Base-by-base conservation (phyloP, 1,140 invertebrate species). In the Araneus ventricosus region DNA sequence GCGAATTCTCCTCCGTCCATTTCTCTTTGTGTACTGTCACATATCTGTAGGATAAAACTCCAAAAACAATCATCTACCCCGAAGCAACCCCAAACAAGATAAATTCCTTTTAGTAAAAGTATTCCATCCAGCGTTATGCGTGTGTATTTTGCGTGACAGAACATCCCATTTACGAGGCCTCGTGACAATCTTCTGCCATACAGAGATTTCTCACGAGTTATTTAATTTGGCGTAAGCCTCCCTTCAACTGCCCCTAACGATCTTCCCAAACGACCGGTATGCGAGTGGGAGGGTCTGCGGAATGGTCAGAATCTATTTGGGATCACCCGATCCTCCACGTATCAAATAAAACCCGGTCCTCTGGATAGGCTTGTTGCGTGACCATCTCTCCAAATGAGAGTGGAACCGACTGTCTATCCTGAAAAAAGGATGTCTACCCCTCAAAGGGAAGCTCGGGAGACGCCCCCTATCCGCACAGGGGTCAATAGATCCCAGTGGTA, bases 251-350 rank as follows among this genome's bases (percentile, higher is more conserved):
- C 82, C 80, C 89, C 63, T 90, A 85, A 92, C 90, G 90, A 92
- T 70, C 75, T 34, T 91, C 90, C 90, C 79, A 90, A 90, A 90
- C 45, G 70, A 80, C 61, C 61, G 37, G 82, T 61, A 27, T 52
- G 70, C 30, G 79, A 84, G 89, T 82, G 79, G 89, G 89, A 84
- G 89, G 89, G 79, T 30, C 75, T 27, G 61, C 61, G 39, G 80
- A 86, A 86, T 92, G 90, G 90, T 92, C 90, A 92, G 90, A 92
- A 92, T 92, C 90, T 92, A 92, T 92, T 92, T 92, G 82, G 82
- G 61, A 86, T 86, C 61, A 85, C 90, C 39, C 90, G 90, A 92
- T 92, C 90, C 39, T 30, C 80, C 34, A 45, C 59, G 63, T 86
- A 86, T 86, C 84, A 85, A 88, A 63, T 88, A 34, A 63, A 88